Percentiles rank a stretch among this genome's conserved stretches.
phyloP scores from a whole-genome alignment of 2,888 invertebrate genomes.

The Chymomyza caudatula region DNA sequence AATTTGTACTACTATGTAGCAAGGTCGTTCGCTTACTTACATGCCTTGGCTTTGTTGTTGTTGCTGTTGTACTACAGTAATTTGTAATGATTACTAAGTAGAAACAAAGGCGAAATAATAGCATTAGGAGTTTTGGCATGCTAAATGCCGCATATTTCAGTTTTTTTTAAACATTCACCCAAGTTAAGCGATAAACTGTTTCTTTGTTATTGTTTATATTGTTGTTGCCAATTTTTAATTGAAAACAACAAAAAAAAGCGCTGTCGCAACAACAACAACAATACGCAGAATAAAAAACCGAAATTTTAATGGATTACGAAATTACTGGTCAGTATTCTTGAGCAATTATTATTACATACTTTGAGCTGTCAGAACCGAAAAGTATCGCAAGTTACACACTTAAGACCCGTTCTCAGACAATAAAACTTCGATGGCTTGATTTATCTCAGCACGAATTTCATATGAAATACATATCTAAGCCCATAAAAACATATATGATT shows the following conservation, averaged over 20 bases:
- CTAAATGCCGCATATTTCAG: slow-evolving; percentile 40
- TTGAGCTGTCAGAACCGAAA: neutral
- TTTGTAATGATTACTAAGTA: slow-evolving; percentile 68
- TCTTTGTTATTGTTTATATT: slow-evolving; percentile 20
- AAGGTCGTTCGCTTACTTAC: slow-evolving; percentile 59
- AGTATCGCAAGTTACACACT: neutral
- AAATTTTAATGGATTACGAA: slow-evolving; percentile 65
- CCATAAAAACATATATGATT: neutral
- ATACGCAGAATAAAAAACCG: neutral
- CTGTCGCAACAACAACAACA: slow-evolving; percentile 18
- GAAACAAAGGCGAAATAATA: slow-evolving; percentile 45
- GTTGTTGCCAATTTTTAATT: slow-evolving; percentile 62
- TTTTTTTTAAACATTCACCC: slow-evolving; percentile 34
- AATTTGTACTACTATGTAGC: slow-evolving; percentile 53
- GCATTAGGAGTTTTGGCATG: slow-evolving; percentile 38
- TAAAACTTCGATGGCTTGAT: neutral
- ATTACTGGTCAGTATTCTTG: slow-evolving; percentile 51
- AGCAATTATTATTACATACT: slow-evolving; percentile 59
- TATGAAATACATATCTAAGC: neutral
- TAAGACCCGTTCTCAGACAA: neutral
- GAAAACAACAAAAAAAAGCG: slow-evolving; percentile 47
- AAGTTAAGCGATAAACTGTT: slow-evolving; percentile 35
- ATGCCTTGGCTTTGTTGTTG: slow-evolving; percentile 23
- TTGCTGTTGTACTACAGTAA: slow-evolving; percentile 34
- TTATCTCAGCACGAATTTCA: neutral